Base-by-base conservation (phyloP, 2,888 invertebrate genomes). In the Melieria picta region DNA sequence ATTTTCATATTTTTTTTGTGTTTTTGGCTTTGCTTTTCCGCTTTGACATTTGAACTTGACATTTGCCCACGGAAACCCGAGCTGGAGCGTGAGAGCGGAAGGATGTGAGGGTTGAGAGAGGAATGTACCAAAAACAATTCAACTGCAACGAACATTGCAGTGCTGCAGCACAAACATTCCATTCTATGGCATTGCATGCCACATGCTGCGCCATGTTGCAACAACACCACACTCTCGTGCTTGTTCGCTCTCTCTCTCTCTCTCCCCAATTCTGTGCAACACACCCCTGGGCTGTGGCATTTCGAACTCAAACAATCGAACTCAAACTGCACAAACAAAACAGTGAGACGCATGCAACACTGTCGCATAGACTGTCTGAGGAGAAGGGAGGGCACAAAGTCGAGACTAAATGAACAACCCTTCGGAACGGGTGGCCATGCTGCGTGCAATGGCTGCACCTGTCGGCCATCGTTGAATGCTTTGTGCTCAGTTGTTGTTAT, bases 11-110 rank as follows among this genome's bases (percentile, higher is more conserved):
- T 9, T 52, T 52, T 4, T 30, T 6, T 5, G 11, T 52, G 52
- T 52, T 52, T 52, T 7, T 11, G 11, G 13, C 10, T 81, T 79
- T 81, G 79, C 79, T 78, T 5, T 9, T 57, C 79, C 81, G 81
- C 82, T 81, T 81, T 81, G 80, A 77, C 80, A 82, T 82, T 81
- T 81, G 80, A 81, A 81, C 80, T 81, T 81, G 80, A 81, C 80
- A 82, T 82, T 81, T 81, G 79, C 77, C 81, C 57, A 76, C 77
- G 80, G 30, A 30, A 30, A 30, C 30, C 30, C 30, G 30, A 30
- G 30, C 30, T 30, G 30, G 3, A 30, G 30, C 30, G 30, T 3
- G 30, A 30, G 3, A 30, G 30, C 30, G 30, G 30, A 30, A 30
- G 30, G 30, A 30, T 30, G 30, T 30, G 30, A 30, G 30, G 30